Base-by-base conservation (phyloP, 1,140 invertebrate genomes). In the Lasioglossum albipes region DNA sequence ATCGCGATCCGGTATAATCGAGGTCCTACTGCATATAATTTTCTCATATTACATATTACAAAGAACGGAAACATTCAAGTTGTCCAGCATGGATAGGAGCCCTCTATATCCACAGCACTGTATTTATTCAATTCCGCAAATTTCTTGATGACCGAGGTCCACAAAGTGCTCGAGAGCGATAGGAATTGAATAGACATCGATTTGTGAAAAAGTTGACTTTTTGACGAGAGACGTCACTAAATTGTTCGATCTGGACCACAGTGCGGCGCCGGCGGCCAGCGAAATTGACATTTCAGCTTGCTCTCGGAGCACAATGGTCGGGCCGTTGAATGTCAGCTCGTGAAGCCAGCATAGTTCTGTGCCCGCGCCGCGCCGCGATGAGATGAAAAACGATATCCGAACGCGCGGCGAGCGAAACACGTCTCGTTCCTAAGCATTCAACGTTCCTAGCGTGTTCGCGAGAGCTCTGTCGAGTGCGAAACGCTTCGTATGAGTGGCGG, bases 301-400 rank as follows among this genome's bases (percentile, higher is more conserved):
- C 18, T 73, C 31, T 45, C 31, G 41, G 18, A 20, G 2, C n/a
- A 1, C 59, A 57, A 78, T 67, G 68, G 41, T 20, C 31, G 31
- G 27, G 66, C n/a, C 16, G 7, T 73, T 45, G 61, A 66, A 74
- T 52, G 62, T 59, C 70, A 59, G 20, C 49, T 36, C 18, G 27
- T 13, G 41, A 31, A 20, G 54, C 27, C 22, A 45, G 42, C 31
- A 52, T 64, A n/a, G 49, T 12, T 41, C 7, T 12, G 36, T 61
- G 36, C 27, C 27, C 27, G 27, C 1, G 27, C 27, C 27, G 27
- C 27, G 36, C 54, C 52, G n/a, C 54, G 69, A 74, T 74, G 22
- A 52, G 13, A 79, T 67, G 71, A 74, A 74, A 79, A 79, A 79
- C 62, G 77, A 74, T 79, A 79, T 74, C 77, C 22, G 41, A 65